These are phyloP conservation scores for Hypercompe scribonia DNA, from an alignment of 2,888 invertebrate genomes.

Conservation along the genomic window DNA sequence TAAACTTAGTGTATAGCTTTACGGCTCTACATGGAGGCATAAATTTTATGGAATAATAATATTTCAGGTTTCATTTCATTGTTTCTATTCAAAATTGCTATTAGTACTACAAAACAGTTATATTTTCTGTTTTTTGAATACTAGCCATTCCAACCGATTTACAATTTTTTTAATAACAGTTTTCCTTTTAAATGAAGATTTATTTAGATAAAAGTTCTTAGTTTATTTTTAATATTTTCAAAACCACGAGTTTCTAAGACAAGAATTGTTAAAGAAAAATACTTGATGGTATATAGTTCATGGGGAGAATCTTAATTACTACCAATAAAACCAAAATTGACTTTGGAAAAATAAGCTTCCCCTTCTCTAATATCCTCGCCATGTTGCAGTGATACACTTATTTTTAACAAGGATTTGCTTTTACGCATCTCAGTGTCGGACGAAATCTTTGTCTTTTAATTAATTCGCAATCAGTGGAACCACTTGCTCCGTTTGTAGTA, in stretches of 20 bases:
- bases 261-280: too few species aligned
- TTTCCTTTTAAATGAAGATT: neutral
- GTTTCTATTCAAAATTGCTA: neutral
- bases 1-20: conserved; percentile 53
- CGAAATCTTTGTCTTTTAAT: neutral
- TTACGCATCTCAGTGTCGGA: neutral
- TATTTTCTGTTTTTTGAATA: neutral
- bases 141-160: too few species aligned
- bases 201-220: neutral
- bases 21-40: conserved; percentile 13
- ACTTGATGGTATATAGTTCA: too few species aligned
- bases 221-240: too few species aligned
- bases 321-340: too few species aligned
- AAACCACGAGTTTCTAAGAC: too few species aligned
- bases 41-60: conserved; percentile 4
- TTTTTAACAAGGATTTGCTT: neutral
- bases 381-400: too few species aligned
- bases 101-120: neutral
- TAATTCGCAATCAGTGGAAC: neutral
- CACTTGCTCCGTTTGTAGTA: neutral
- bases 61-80: too few species aligned
- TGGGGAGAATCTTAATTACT: too few species aligned
- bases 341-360: too few species aligned
- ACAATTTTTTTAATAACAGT: too few species aligned
- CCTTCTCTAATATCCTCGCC: too few species aligned